phyloP scores from a whole-genome alignment of 2,797 vertebrate genomes.

The Synaphobranchus kaupii region DNA sequence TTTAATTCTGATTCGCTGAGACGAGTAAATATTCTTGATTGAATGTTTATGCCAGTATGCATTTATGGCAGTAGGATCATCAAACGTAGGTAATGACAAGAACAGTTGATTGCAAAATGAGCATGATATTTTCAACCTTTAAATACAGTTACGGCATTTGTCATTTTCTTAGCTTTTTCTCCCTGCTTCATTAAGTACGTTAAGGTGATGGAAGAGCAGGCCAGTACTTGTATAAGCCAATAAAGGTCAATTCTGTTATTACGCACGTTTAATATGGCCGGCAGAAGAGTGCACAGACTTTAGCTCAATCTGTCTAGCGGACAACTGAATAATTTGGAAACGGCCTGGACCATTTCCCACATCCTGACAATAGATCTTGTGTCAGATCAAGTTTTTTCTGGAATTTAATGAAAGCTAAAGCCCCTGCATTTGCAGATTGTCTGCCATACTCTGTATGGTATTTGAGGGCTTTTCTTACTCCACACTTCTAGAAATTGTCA shows the following conservation, averaged over 20 bases:
- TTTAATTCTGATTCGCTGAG: not conserved
- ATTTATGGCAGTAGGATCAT: not conserved
- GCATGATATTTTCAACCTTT: not conserved
- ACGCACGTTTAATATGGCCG: not conserved
- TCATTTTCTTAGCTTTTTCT: not conserved
- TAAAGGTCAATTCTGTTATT: not conserved
- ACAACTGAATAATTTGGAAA: not conserved
- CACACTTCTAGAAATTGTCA: not conserved
- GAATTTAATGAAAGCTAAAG: not conserved
- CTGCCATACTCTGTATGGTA: not conserved
- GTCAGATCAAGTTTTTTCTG: not conserved
- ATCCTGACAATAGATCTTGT: not conserved
- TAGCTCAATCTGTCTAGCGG: not conserved
- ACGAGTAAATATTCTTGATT: not conserved
- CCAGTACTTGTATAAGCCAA: not conserved
- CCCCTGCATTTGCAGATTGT: not conserved
- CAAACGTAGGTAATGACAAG: not conserved
- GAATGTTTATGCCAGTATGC: not conserved
- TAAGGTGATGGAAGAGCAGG: not conserved
- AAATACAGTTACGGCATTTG: not conserved
- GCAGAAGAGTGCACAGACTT: slow-evolving; percentile 5
- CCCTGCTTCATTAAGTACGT: not conserved
- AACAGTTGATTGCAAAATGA: not conserved
- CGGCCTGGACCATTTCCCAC: not conserved
- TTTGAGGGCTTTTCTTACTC: not conserved